These are phyloP conservation scores for Drosophila carrolli DNA, from an alignment of 1,140 invertebrate species.

Conservation along the genomic window DNA sequence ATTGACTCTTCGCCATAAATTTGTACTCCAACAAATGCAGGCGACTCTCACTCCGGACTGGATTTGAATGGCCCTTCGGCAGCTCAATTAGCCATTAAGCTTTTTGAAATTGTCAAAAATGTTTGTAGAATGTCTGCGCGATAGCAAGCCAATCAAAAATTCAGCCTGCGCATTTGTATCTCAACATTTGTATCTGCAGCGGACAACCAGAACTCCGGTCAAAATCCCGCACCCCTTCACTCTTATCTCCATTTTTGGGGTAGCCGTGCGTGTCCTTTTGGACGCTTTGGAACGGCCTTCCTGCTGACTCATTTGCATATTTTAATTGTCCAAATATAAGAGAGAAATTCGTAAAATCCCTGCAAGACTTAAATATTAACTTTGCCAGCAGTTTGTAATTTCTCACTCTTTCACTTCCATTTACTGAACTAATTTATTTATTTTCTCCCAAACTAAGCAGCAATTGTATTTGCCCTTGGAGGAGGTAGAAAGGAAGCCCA, in stretches of 20 bases:
- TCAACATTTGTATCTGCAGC: constrained; percentile 19
- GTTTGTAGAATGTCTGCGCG: constrained; percentile 26
- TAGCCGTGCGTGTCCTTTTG: constrained; percentile 63
- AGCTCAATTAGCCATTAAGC: constrained; percentile 52
- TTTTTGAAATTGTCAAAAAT: constrained; percentile 68
- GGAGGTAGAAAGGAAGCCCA: background rate
- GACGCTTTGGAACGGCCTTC: constrained; percentile 26
- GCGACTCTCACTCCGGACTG: constrained; percentile 17
- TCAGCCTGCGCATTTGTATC: constrained; percentile 59
- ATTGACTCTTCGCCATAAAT: constrained; percentile 76
- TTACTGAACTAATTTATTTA: constrained; percentile 70
- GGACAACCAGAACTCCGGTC: background rate
- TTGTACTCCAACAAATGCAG: constrained; percentile 54
- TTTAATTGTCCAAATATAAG: constrained; percentile 58
- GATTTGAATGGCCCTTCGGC: background rate
- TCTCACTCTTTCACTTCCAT: constrained; percentile 23
- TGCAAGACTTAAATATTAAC: constrained; percentile 40
- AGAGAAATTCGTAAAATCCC: constrained; percentile 17
- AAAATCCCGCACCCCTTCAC: background rate
- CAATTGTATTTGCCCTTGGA: constrained; percentile 17
- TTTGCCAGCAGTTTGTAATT: constrained; percentile 4
- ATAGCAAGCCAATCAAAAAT: constrained; percentile 67
- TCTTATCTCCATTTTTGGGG: constrained; percentile 27
- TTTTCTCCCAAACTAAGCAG: constrained; percentile 40
- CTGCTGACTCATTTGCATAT: constrained; percentile 64